These are phyloP conservation scores for Zygaena filipendulae DNA, from an alignment of 2,888 invertebrate species.

Conservation along the genomic window DNA sequence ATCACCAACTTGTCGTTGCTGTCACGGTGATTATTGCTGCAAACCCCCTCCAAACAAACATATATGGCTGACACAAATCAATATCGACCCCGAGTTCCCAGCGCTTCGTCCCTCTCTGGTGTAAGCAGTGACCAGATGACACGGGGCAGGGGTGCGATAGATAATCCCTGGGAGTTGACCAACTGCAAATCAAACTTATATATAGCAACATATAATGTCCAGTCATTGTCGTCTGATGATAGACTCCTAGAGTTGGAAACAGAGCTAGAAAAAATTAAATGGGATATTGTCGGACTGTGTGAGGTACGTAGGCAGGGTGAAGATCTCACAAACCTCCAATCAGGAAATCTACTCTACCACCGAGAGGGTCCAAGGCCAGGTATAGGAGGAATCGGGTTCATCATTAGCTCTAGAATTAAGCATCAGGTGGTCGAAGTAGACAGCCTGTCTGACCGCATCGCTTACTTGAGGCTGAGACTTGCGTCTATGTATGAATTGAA, in stretches of 20 bases:
- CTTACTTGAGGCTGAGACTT: slow-evolving; percentile 7
- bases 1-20: too few relatives aligned
- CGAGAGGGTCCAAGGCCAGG: slow-evolving; percentile 9
- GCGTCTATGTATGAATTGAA: too few relatives aligned
- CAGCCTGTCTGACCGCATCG: slow-evolving; percentile 14
- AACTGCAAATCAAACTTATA: slow-evolving; percentile 7
- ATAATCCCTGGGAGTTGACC: slow-evolving; percentile 12
- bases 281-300: slow-evolving; percentile 17
- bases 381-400: slow-evolving; percentile 12
- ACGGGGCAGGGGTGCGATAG: slow-evolving; percentile 13
- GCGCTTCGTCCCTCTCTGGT: slow-evolving; percentile 10
- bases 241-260: slow-evolving; percentile 12
- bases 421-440: too few relatives aligned
- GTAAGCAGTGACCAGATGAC: slow-evolving; percentile 5
- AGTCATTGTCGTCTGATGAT: slow-evolving; percentile 10
- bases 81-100: slow-evolving; percentile 12
- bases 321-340: slow-evolving; percentile 13
- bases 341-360: slow-evolving; percentile 10
- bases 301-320: slow-evolving; percentile 17
- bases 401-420: too few relatives aligned
- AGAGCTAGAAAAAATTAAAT: slow-evolving; percentile 15
- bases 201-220: slow-evolving; percentile 12
- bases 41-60: too few relatives aligned
- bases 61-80: too few relatives aligned
- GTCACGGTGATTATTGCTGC: too few relatives aligned